These are phyloP conservation scores for Enteromius mattozi DNA, from an alignment of 2,797 vertebrate genomes.

Conservation along the genomic window DNA sequence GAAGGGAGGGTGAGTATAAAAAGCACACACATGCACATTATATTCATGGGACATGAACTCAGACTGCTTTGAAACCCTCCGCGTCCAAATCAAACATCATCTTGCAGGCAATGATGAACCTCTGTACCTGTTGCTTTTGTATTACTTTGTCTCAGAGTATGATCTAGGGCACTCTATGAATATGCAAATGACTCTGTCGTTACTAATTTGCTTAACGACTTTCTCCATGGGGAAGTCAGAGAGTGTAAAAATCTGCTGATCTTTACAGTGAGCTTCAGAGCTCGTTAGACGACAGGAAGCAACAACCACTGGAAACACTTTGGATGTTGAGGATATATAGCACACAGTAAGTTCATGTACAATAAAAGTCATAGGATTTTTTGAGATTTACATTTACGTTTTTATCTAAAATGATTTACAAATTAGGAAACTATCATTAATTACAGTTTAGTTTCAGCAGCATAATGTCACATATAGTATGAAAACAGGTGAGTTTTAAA, in stretches of 20 bases:
- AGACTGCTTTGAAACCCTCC: not conserved
- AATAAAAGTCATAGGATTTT: not conserved
- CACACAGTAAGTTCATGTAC: not conserved
- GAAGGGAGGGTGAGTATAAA: not conserved
- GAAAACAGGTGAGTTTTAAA: not conserved
- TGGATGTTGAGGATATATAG: not conserved
- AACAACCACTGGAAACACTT: not conserved
- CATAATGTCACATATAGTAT: not conserved
- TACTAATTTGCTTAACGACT: slow-evolving; percentile 46
- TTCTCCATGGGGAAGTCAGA: slow-evolving; percentile 60
- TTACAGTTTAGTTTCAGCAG: not conserved
- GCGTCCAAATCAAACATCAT: not conserved
- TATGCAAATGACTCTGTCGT: slow-evolving; percentile 66
- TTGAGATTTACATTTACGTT: not conserved
- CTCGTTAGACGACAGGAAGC: slow-evolving; percentile 54
- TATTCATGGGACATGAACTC: not conserved
- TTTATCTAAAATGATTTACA: not conserved
- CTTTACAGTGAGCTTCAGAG: slow-evolving; percentile 41
- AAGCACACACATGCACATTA: not conserved
- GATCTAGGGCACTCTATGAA: slow-evolving; percentile 56
- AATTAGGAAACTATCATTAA: not conserved
- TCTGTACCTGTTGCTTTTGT: slow-evolving; percentile 65
- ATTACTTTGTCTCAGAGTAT: slow-evolving; percentile 55
- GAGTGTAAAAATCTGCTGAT: slow-evolving; percentile 62
- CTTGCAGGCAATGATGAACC: slow-evolving; percentile 42